A percentile compares a stretch with the other conserved stretches of the same genome.
phyloP scores from a whole-genome alignment of 2,888 invertebrate species.

The Eupithecia pulchellata region DNA sequence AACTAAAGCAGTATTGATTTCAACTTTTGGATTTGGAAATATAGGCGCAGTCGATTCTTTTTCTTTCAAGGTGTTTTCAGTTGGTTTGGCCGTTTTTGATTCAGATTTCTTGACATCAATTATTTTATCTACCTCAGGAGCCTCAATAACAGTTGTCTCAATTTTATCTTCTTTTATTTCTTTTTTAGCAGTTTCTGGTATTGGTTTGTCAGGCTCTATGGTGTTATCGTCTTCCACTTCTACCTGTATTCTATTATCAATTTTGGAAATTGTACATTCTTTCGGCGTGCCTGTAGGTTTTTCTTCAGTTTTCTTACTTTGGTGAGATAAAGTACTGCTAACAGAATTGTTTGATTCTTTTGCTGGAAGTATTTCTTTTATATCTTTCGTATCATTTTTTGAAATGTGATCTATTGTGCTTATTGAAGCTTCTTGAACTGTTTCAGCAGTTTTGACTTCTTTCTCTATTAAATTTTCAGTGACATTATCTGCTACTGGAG shows the following conservation, averaged over 20 bases:
- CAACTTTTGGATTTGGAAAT: slow-evolving; percentile 11
- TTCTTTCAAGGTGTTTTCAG: neutral
- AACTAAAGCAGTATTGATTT: slow-evolving; percentile 6
- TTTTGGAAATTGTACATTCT: slow-evolving; percentile 1
- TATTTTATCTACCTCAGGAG: slow-evolving; percentile 9
- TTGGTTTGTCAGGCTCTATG: neutral
- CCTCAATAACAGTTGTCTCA: neutral
- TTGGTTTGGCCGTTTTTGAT: neutral
- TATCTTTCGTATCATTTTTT: neutral
- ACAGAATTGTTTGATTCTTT: slow-evolving; percentile 16
- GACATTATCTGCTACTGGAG: neutral
- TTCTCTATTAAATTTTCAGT: slow-evolving; percentile 20
- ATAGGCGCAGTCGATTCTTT: neutral
- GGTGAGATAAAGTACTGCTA: slow-evolving; percentile 10
- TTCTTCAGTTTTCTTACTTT: slow-evolving; percentile 10
- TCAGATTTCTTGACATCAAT: slow-evolving; percentile 13
- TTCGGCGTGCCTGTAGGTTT: neutral
- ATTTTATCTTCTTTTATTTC: neutral
- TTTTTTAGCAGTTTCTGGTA: neutral
- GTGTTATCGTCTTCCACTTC: slow-evolving; percentile 8
- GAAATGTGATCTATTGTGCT: slow-evolving; percentile 11
- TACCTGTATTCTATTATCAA: slow-evolving; percentile 5
- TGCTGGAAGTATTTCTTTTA: neutral
- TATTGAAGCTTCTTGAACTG: slow-evolving; percentile 2
- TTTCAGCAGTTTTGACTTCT: slow-evolving; percentile 8